These are phyloP conservation scores for Penaeus chinensis DNA, from an alignment of 1,140 invertebrate genomes.

Conservation along the genomic window DNA sequence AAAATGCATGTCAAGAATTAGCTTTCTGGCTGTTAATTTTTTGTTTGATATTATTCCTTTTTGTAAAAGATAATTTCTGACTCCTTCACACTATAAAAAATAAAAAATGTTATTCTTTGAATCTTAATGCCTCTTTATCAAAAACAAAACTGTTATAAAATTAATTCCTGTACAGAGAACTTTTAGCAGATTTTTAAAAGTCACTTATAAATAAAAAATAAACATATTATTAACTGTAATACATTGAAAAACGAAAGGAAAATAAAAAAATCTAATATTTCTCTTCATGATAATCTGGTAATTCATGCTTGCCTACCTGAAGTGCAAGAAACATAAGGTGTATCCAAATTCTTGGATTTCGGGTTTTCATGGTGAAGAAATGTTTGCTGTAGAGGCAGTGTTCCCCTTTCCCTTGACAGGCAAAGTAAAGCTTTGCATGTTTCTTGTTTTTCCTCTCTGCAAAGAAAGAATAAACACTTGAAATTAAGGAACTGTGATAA, in stretches of 20 bases:
- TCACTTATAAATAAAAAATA: too few species aligned
- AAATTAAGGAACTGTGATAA: too few species aligned
- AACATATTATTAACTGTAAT: background rate
- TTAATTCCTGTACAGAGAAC: constrained; percentile 15
- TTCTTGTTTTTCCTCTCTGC: constrained; percentile 85
- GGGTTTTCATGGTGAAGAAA: constrained; percentile 87
- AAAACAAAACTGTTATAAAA: background rate
- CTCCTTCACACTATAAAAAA: too few species aligned
- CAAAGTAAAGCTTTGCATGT: constrained; percentile 88
- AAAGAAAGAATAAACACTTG: constrained; percentile 63
- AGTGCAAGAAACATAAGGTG: constrained; percentile 95
- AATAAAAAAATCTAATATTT: constrained; percentile 22
- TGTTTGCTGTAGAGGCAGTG: constrained; percentile 90
- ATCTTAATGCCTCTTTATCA: background rate
- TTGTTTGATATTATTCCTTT: too few species aligned
- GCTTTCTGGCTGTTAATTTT: too few species aligned
- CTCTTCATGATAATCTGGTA: background rate
- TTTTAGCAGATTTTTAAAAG: too few species aligned
- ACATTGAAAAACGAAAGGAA: background rate
- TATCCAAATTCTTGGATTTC: constrained; percentile 89
- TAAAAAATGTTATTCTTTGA: constrained; percentile 8
- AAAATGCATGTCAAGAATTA: too few species aligned
- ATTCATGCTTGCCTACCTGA: constrained; percentile 72
- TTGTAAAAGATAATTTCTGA: too few species aligned
- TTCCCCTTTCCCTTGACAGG: constrained; percentile 84